Conservation (phyloP, 2,888 invertebrate species). For the Cephonodes hylas region DNA sequence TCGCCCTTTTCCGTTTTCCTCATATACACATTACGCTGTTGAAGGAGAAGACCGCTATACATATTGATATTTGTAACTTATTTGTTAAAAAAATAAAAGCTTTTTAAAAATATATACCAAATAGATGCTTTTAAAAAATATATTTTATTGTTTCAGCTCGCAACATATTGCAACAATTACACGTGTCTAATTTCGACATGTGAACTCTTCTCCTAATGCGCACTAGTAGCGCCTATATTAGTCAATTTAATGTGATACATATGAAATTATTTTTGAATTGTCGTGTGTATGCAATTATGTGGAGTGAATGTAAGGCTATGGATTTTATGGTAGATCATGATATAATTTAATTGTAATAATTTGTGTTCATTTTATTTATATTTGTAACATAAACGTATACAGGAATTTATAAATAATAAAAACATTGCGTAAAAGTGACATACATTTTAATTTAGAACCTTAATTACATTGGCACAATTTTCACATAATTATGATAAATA, state of each 20-base stretch:
- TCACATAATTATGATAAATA: slow-evolving; percentile 23
- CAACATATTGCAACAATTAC: slow-evolving; percentile 90
- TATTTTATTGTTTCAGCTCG: slow-evolving; percentile 82
- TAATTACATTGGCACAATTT: slow-evolving; percentile 54
- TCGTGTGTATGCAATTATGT: background rate
- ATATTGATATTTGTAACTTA: no score
- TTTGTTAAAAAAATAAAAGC: no score
- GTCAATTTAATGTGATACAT: background rate
- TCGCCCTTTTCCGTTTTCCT: no score
- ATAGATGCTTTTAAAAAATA: background rate
- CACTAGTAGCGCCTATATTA: background rate
- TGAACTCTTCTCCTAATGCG: slow-evolving; percentile 36
- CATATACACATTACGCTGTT: no score
- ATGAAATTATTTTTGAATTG: background rate
- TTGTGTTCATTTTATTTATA: slow-evolving; percentile 6
- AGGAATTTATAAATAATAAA: slow-evolving; percentile 10
- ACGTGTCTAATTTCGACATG: slow-evolving; percentile 89
- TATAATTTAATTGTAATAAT: background rate
- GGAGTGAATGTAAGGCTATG: background rate
- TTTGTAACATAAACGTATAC: slow-evolving; percentile 14
- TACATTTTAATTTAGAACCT: slow-evolving; percentile 42
- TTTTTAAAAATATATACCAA: no score
- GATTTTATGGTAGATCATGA: background rate
- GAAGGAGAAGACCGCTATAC: no score
- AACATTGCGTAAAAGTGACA: slow-evolving; percentile 12